Evolutionary conservation across 1,140 invertebrate genomes (phyloP), one percentile per base, ranked within the genome.

Genomic region (Panagrolaimus sp.): DNA sequence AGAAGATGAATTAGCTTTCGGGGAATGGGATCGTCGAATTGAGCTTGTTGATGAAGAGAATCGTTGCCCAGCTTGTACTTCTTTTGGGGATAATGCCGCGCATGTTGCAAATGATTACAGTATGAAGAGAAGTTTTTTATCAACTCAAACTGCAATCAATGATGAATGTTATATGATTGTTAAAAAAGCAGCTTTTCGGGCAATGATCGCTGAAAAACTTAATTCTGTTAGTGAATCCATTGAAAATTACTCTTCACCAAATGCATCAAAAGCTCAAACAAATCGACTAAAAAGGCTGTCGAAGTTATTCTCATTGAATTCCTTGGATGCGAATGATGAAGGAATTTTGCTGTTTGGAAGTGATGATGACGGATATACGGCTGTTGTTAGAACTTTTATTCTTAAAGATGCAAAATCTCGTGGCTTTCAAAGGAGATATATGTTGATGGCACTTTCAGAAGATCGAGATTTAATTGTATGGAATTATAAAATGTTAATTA

Each of bases 121-220:
- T n/a, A n/a, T n/a, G 5, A 12, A 21, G 12, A 12, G 52, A 28
- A 21, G 15, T 5, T 58, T n/a, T 21, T 12, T 58, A 58, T 26
- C 52, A 12, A 58, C 52, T 12, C 52, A 58, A 28, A 58, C 52
- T 58, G 52, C 52, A 12, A 58, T 58, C 52, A 58, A 58, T 58
- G 52, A 58, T 21, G 52, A 58, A 8, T 21, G 21, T 24, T 58
- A n/a, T 17, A 28, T 12, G 10, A 28, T 17, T 28, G 17, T 14
- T 28, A n/a, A 58, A 21, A 58, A 9, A 10, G 52, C 21, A 3
- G 21, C 21, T 26, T 58, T 58, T 12, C 14, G 21, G 17, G n/a
- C n/a, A 4, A 1, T 1, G 10, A 58, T 26, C 15, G 21, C 52
- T 2, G 10, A 24, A 21, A 58, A 58, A 6, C 17, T 58, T 12